Conservation (phyloP, 2,797 vertebrate species). For the Craterocephalus amniculus region DNA sequence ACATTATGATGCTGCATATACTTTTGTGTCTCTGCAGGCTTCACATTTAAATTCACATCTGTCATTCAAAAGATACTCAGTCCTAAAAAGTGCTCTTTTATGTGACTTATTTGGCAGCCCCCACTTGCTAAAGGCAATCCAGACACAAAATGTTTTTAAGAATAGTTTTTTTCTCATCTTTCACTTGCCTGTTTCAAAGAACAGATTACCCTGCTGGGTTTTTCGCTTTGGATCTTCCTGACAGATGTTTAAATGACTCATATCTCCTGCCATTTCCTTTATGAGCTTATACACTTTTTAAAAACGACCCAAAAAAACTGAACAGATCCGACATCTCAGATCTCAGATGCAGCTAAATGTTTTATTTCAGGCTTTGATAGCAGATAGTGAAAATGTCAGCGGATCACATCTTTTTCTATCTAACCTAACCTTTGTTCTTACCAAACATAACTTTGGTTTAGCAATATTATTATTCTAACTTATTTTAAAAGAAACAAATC, state of each 20-base stretch:
- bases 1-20: neutral
- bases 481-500: neutral
- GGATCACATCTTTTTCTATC: neutral
- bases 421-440: neutral
- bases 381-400: neutral
- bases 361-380: neutral
- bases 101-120: neutral
- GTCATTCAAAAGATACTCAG: neutral
- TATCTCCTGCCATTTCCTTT: neutral
- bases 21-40: neutral
- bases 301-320: neutral
- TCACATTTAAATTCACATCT: neutral
- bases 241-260: slow-evolving; percentile 6
- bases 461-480: slow-evolving; percentile 1
- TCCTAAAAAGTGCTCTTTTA: neutral
- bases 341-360: neutral
- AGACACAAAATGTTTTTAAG: neutral
- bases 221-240: slow-evolving; percentile 3
- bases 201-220: neutral
- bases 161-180: slow-evolving; percentile 1
- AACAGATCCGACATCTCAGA: neutral
- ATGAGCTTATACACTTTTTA: neutral
- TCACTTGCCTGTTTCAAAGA: neutral
- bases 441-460: neutral
- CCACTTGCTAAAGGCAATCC: neutral